Conservation (phyloP, 2,797 vertebrate genomes). For the Poecilia picta region DNA sequence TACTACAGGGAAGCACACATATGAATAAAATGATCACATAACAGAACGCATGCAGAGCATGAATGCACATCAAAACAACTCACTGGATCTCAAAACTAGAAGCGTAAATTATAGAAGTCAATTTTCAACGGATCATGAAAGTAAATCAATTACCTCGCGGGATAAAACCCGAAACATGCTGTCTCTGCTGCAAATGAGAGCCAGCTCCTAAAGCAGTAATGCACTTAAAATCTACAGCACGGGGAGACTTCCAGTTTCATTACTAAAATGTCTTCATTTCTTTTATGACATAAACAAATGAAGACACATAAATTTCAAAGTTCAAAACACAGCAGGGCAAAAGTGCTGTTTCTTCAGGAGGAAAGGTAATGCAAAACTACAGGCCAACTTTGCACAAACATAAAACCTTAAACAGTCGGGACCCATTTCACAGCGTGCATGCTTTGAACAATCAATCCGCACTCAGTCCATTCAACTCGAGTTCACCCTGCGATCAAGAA, state of each 20-base stretch:
- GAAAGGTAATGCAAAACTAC: slow-evolving; percentile 3
- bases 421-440: slow-evolving; percentile 31
- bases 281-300: neutral
- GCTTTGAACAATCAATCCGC: slow-evolving; percentile 53
- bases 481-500: slow-evolving; percentile 68
- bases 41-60: neutral
- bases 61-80: neutral
- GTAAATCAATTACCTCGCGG: neutral
- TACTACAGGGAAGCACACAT: neutral
- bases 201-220: neutral
- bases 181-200: neutral
- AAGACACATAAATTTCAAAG: slow-evolving; percentile 1
- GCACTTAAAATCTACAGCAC: neutral
- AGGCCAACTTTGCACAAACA: neutral
- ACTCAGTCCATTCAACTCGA: slow-evolving; percentile 51
- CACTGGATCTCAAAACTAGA: neutral
- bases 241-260: neutral
- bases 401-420: slow-evolving; percentile 24
- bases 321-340: neutral
- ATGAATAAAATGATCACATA: neutral
- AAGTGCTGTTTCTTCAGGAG: neutral
- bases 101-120: neutral
- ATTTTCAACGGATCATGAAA: neutral
- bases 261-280: neutral
- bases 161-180: neutral